Base-by-base conservation (phyloP, 2,797 vertebrate genomes). In the Phyllotis vaccarum region DNA sequence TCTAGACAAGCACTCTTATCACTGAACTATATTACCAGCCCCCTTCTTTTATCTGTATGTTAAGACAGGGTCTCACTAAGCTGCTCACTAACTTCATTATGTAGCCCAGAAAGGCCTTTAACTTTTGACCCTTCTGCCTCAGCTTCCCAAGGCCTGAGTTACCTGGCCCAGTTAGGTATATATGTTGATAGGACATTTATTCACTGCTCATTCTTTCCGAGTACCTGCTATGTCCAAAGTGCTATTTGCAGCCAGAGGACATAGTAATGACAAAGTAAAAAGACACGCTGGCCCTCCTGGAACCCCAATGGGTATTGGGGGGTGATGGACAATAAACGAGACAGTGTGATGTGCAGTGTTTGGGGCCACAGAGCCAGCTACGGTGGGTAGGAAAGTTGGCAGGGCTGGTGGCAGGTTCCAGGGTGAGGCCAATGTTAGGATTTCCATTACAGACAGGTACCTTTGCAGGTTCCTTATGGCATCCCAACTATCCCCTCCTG, bases 101-200 rank as follows among this genome's bases (percentile, higher is more conserved):
- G 86, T 49, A 76, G 31, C 21, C 56, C 40, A 27, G 56, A 37
- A 19, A 46, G 43, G 43, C 40, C 60, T 85, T 66, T 43, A 34
- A n/a, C 54, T 58, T 60, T 43, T 34, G 70, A n/a, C 72, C 19
- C 70, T 75, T 74, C 80, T 62, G 56, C 80, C n/a, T 82, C 24
- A 43, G 24, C 56, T 40, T 82, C n/a, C 80, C n/a, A 40, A 9
- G 70, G 16, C 68, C 29, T 43, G 68, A 12, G 16, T 31, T 37
- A 40, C 13, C 64, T 17, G 64, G 49, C 66, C 13, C 49, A 70
- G 22, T 56, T 49, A 40, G 37, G 54, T 0, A 1, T 58, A 1
- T 0, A 0, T 6, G 93, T 0, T 2, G 31, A 21, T 3, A 54
- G 72, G 0, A 12, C 9, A 0, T 19, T 34, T 7, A 1, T 75